Conservation (phyloP, 2,113 vertebrate genomes). For the Ursus arctos region DNA sequence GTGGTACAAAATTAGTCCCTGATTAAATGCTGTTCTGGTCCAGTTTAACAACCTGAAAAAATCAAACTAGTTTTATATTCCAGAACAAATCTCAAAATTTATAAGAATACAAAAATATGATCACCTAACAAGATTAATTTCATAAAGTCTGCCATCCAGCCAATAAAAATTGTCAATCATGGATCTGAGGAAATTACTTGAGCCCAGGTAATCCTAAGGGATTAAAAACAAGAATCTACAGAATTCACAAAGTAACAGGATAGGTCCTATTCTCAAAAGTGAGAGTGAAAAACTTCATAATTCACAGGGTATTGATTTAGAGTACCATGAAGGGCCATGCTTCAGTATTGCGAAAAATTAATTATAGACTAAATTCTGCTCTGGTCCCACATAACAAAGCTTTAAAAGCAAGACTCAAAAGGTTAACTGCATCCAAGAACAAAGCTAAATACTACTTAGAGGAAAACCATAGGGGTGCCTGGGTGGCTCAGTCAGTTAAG, state of each 20-base stretch:
- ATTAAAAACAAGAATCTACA: not conserved
- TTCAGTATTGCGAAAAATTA: not conserved
- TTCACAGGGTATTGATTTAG: not conserved
- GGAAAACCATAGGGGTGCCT: not conserved
- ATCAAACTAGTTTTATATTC: not conserved
- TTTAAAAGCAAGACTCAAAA: slow-evolving; percentile 11
- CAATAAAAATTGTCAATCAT: not conserved
- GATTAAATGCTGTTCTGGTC: not conserved
- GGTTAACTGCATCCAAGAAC: not conserved
- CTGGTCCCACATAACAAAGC: not conserved
- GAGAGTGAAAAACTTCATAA: not conserved
- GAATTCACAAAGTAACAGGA: not conserved
- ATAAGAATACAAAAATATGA: not conserved
- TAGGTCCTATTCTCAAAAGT: not conserved
- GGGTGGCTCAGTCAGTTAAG: not conserved
- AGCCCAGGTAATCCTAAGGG: not conserved
- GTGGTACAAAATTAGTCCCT: not conserved
- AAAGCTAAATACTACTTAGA: not conserved
- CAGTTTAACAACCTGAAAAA: not conserved
- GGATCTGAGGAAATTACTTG: not conserved
- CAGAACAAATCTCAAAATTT: not conserved
- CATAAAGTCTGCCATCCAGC: not conserved
- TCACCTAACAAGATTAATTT: slow-evolving; percentile 9
- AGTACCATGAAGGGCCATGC: not conserved
- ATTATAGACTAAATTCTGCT: not conserved